Evolutionary conservation across 1,140 invertebrate species (phyloP).

Genomic region (Holotrichia oblita): DNA sequence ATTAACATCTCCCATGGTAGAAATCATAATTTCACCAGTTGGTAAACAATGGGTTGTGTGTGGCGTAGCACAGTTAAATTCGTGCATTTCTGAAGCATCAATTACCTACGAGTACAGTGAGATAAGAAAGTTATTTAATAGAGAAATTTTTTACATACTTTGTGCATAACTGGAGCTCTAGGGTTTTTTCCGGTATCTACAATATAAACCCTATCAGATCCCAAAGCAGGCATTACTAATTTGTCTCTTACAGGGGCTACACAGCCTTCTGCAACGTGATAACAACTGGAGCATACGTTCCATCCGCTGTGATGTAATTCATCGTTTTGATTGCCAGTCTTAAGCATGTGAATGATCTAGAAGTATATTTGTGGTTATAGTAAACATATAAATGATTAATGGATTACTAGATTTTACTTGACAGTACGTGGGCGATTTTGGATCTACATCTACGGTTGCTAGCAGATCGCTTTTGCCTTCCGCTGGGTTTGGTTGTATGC

Average conservation of each 20-base stretch:
- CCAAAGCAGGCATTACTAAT: conserved; percentile 84
- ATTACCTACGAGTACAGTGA: conserved; percentile 67
- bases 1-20: conserved; percentile 85
- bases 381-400: conserved; percentile 26
- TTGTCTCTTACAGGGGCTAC: conserved; percentile 74
- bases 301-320: conserved; percentile 96
- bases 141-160: conserved; percentile 52
- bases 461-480: conserved; percentile 83
- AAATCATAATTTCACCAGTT: conserved; percentile 93
- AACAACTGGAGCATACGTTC: conserved; percentile 95
- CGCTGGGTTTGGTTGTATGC: conserved; percentile 76
- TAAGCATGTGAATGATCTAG: conserved; percentile 88
- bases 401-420: conserved; percentile 69
- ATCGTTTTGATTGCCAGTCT: conserved; percentile 81
- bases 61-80: conserved; percentile 79
- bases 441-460: conserved; percentile 91
- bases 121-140: neutral
- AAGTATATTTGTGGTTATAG: conserved; percentile 27
- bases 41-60: conserved; percentile 95
- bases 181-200: conserved; percentile 81
- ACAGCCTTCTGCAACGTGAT: conserved; percentile 60
- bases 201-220: conserved; percentile 86
- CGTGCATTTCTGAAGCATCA: conserved; percentile 77
- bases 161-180: conserved; percentile 66
- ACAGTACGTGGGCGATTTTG: conserved; percentile 83